These are phyloP conservation scores for Volucella bombylans DNA, from an alignment of 2,888 invertebrate genomes.

Conservation along the genomic window DNA sequence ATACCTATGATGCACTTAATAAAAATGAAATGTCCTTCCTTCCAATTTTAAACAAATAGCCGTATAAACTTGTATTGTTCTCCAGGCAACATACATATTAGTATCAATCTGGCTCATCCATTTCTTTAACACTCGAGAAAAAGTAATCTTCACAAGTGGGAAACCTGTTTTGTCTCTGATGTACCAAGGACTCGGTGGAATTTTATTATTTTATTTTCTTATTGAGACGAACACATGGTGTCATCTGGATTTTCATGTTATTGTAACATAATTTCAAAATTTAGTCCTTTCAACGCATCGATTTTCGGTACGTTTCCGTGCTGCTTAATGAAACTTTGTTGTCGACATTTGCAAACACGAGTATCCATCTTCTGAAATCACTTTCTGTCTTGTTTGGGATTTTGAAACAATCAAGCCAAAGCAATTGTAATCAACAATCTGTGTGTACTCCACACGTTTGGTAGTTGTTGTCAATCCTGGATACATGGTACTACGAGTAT, in stretches of 20 bases:
- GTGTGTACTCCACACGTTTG: neutral
- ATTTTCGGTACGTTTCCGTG: neutral
- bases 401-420: neutral
- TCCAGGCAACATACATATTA: too few relatives aligned
- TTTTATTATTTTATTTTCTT: neutral
- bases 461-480: constrained; percentile 16
- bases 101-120: too few relatives aligned
- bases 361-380: constrained; percentile 9
- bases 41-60: too few relatives aligned
- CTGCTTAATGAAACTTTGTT: neutral
- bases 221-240: constrained; percentile 12
- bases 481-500: neutral
- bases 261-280: constrained; percentile 27
- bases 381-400: constrained; percentile 1
- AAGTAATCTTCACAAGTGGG: constrained; percentile 19
- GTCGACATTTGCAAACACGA: constrained; percentile 34
- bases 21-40: too few relatives aligned
- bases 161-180: constrained; percentile 22
- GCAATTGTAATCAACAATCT: constrained; percentile 25
- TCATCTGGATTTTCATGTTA: constrained; percentile 23
- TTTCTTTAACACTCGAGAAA: neutral
- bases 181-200: neutral
- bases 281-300: constrained; percentile 14
- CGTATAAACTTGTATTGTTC: too few relatives aligned
- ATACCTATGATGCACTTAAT: too few relatives aligned